Base-by-base conservation (phyloP, 2,797 vertebrate genomes). In the Etheostoma nigrum region DNA sequence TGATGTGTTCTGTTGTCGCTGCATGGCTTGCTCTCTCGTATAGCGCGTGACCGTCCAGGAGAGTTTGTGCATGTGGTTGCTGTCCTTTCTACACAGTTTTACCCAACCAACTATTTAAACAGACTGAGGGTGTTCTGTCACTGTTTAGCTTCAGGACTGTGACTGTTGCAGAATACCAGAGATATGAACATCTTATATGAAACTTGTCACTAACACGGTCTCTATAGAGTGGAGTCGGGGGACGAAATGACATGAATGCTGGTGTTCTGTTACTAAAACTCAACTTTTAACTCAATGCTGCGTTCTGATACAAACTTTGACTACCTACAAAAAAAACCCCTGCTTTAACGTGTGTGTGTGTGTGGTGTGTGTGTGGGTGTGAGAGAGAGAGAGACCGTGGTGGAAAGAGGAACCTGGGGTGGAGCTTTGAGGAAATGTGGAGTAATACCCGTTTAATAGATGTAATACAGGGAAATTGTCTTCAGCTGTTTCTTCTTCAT, bases 391-490 rank as follows among this genome's bases (percentile, higher is more conserved):
- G n/a, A n/a, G 36, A 52, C 45, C 16, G 12, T 0, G 4, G 27
- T 33, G 54, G 30, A 86, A 84, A 83, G 55, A 72, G 58, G 76
- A 45, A 2, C 0, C 5, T 66, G 53, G 67, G 87, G 72, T 84
- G 68, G 74, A 80, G 69, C 36, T 79, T 53, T 21, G 47, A 62
- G 74, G 77, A 89, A 87, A 83, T 40, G 0, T 63, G 6, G 44
- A 55, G 53, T 83, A 76, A 83, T 76, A 11, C 2, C 1, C 53
- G 58, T 85, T 76, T 58, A 75, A 84, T 72, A 67, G 60, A 71
- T 45, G 13, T 51, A 68, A 69, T 74, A 7, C 21, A 18, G 5
- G 74, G 59, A 82, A 88, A 82, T 55, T 21, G 25, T 72, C 25
- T 21, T 18, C 15, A 61, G 23, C 53, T 66, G 55, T 60, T 83